Evolutionary conservation across 2,888 invertebrate genomes (phyloP).

Genomic region (Lobophora halterata): DNA sequence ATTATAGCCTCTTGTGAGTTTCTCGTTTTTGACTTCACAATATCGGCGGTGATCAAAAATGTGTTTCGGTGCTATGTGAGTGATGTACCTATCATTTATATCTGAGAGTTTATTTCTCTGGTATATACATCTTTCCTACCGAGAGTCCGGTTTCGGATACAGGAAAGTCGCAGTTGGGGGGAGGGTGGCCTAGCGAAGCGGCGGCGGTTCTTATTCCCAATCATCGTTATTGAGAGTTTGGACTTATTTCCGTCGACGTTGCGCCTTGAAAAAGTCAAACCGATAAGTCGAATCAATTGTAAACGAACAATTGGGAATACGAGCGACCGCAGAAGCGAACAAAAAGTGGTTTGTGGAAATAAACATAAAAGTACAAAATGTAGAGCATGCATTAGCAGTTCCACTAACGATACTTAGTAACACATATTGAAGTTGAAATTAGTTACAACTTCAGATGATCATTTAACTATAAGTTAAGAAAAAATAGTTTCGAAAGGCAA

Average conservation of each 20-base stretch:
- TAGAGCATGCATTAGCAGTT: slow-evolving; percentile 4
- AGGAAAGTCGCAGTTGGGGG: slow-evolving; percentile 73
- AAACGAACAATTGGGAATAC: slow-evolving; percentile 22
- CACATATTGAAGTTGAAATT: background rate
- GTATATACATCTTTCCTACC: slow-evolving; percentile 66
- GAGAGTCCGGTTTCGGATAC: slow-evolving; percentile 75
- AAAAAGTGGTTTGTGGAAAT: slow-evolving; percentile 32
- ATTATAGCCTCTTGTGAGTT: slow-evolving; percentile 56
- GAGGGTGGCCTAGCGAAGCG: slow-evolving; percentile 59
- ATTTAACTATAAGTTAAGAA: background rate
- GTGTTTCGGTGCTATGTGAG: slow-evolving; percentile 76
- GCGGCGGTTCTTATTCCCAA: slow-evolving; percentile 36
- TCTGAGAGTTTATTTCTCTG: slow-evolving; percentile 72
- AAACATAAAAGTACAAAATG: slow-evolving; percentile 5
- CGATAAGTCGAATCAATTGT: background rate
- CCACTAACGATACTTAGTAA: background rate
- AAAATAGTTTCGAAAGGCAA: background rate
- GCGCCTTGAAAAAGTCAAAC: slow-evolving; percentile 1
- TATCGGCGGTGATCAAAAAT: slow-evolving; percentile 56
- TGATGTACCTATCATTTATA: slow-evolving; percentile 78
- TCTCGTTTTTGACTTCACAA: slow-evolving; percentile 35
- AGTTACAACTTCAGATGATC: background rate
- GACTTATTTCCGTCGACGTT: slow-evolving; percentile 21
- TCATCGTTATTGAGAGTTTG: slow-evolving; percentile 14
- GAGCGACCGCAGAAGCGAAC: slow-evolving; percentile 46